Evolutionary conservation across 2,797 vertebrate species (phyloP).

Genomic region (Aphelocoma californica): DNA sequence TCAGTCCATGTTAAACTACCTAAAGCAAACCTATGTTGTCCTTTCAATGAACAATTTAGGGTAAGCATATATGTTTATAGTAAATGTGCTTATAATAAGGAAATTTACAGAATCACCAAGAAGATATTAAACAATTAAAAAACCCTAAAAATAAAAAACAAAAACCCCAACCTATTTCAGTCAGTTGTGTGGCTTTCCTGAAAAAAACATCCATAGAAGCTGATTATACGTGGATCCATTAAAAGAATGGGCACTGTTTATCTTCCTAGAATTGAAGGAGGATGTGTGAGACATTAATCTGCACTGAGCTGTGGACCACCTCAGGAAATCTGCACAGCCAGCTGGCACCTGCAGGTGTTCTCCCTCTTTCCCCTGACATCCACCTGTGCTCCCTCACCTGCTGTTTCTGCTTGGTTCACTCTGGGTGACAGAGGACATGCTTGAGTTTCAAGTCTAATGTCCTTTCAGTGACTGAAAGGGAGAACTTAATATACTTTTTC

Average conservation of each 20-base stretch:
- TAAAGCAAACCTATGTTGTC: not conserved
- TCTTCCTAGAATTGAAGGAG: not conserved
- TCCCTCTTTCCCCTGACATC: not conserved
- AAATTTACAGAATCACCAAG: not conserved
- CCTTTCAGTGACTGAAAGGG: not conserved
- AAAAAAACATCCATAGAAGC: not conserved
- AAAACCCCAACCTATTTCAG: not conserved
- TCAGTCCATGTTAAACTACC: not conserved
- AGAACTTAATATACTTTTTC: not conserved
- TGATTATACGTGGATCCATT: not conserved
- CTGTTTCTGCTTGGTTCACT: not conserved
- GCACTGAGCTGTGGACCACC: not conserved
- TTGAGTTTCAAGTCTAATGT: not conserved
- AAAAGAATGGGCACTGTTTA: not conserved
- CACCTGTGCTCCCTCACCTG: not conserved
- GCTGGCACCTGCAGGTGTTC: not conserved
- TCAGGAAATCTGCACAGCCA: not conserved
- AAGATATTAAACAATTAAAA: not conserved
- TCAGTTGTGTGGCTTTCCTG: not conserved
- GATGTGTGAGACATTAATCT: not conserved
- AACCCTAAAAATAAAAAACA: accelerated
- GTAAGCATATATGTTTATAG: not conserved
- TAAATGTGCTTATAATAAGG: not conserved
- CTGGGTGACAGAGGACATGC: accelerated
- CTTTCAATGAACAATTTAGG: not conserved